Evolutionary conservation across 2,797 vertebrate species (phyloP), one percentile per base, ranked within the genome.

Genomic region (Fistularia commersonii): DNA sequence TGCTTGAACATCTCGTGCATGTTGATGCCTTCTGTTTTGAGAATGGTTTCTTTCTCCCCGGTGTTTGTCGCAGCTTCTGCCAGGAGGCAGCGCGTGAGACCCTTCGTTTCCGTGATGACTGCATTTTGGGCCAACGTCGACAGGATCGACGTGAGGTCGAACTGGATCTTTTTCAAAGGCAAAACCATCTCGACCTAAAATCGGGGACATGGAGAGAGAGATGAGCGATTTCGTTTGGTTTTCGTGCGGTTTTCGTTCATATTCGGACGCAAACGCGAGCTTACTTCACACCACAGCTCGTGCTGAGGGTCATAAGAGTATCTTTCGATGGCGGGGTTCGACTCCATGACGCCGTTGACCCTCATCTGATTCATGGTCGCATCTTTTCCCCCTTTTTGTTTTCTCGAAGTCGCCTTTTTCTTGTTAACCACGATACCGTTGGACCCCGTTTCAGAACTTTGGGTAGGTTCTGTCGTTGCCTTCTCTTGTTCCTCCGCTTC

Each of bases 1-100:
- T 98, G 89, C 32, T 78, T 92, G 80, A 96, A 97, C 32, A 99
- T 82, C 82, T 98, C 93, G 0, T 87, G 82, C 58, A 99, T 91
- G 88, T 99, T 99, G 84, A 99, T 97, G 34, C 97, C 97, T 50
- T 99, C 97, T 0, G 94, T 96, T 60, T 93, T 94, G 15, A 99
- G 86, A 8, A 94, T 0, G 0, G 82, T 76, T 61, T 92, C 91
- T 58, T 90, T 94, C 50, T 87, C 73, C 0, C 93, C 94, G 0
- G 48, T 67, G 10, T 64, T 81, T 0, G 42, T 90, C 11, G 86
- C 91, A 0, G 68, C 85, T 55, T 96, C 95, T 0, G 88, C 92
- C 52, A 99, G 82, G 47, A 99, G 86, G 66, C 96, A 98, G 9
- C 94, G 90, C 0, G 92, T 92, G 84, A 99, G 92, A 23, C 97